Conservation (phyloP, 2,113 vertebrate genomes). For the Mellivora capensis region DNA sequence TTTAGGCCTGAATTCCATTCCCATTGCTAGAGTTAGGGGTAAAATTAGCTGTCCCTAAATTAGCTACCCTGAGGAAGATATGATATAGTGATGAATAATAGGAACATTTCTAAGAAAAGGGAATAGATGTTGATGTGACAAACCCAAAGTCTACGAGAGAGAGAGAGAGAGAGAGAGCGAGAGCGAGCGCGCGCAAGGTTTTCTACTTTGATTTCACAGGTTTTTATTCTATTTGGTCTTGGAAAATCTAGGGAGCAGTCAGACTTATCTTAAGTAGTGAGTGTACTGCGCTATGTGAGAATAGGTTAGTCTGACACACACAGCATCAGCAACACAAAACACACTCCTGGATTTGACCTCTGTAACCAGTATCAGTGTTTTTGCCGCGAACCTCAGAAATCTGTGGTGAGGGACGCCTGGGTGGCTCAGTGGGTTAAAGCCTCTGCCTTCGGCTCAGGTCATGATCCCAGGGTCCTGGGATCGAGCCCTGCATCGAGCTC, state of each 20-base stretch:
- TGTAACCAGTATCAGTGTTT: neutral
- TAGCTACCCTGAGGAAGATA: neutral
- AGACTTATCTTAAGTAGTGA: neutral
- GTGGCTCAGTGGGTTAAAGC: too few relatives aligned
- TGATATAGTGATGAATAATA: neutral
- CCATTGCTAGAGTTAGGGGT: neutral
- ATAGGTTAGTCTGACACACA: neutral
- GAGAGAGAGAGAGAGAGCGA: neutral
- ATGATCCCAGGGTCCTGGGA: too few relatives aligned
- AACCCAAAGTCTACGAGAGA: neutral
- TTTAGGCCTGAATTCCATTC: neutral
- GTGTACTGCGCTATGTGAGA: neutral
- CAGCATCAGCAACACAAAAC: neutral
- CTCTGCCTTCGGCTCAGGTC: too few relatives aligned
- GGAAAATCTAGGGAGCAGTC: neutral
- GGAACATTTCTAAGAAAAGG: neutral
- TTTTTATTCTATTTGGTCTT: neutral
- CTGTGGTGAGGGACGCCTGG: too few relatives aligned
- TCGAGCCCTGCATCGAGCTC: too few relatives aligned
- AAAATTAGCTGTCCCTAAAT: neutral
- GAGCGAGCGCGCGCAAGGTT: neutral
- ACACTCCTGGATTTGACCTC: neutral
- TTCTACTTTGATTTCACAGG: neutral
- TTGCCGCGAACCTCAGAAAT: neutral
- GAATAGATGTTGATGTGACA: neutral